Conservation (phyloP, 1,140 invertebrate species). For the Bombus breviceps region DNA sequence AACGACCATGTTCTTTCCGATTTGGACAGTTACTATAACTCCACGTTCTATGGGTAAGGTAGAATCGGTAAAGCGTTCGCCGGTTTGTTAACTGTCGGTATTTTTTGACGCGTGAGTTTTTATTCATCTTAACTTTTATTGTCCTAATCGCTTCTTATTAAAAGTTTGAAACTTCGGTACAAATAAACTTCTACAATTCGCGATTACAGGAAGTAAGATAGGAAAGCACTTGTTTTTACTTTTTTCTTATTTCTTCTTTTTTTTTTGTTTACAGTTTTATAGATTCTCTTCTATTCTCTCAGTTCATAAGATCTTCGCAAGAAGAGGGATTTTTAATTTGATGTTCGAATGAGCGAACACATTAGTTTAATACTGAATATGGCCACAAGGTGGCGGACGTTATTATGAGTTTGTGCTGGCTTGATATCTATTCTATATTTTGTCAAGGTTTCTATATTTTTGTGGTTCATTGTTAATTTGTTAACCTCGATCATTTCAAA, state of each 20-base stretch:
- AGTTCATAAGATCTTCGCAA: too few relatives aligned
- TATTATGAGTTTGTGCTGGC: too few relatives aligned
- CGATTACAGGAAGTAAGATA: neutral
- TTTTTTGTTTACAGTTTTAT: neutral
- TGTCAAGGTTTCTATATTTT: neutral
- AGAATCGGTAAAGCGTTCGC: constrained; percentile 84
- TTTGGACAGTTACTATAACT: constrained; percentile 84
- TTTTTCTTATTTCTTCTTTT: neutral
- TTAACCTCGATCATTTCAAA: neutral
- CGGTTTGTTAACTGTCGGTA: constrained; percentile 59
- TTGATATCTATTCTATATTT: neutral
- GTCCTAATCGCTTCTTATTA: neutral
- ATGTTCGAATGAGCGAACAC: neutral
- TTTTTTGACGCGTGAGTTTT: neutral
- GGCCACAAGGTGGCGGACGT: neutral
- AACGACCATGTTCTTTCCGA: constrained; percentile 62
- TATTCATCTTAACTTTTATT: too few relatives aligned
- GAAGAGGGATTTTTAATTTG: neutral
- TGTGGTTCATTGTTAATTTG: neutral
- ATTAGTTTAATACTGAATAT: neutral
- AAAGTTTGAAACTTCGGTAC: neutral
- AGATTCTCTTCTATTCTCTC: neutral
- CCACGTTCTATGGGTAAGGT: constrained; percentile 88
- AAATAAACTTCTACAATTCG: neutral
- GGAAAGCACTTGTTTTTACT: neutral